Percentiles rank a stretch among this genome's conserved stretches.
Conservation (phyloP, 2,888 invertebrate species). For the Cyclophora punctaria region DNA sequence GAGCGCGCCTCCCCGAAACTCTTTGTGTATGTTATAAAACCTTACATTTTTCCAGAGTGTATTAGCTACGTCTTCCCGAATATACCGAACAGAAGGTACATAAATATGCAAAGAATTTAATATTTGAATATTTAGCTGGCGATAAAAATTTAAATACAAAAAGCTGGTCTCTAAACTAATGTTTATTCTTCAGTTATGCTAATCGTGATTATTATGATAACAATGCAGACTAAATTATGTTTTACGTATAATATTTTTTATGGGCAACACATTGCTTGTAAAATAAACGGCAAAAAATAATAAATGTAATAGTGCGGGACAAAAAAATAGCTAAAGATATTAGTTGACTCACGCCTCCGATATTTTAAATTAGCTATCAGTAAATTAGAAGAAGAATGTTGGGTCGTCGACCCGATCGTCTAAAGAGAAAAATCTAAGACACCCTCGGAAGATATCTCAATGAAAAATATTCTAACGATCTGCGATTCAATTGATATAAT, state of each 20-base stretch:
- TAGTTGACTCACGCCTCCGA: slow-evolving; percentile 32
- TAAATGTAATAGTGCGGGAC: slow-evolving; percentile 5
- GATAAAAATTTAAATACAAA: no score
- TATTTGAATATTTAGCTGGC: no score
- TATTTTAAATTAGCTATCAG: slow-evolving; percentile 42
- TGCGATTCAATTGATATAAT: slow-evolving; percentile 39
- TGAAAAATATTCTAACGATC: slow-evolving; percentile 36
- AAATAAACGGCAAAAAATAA: slow-evolving; percentile 23
- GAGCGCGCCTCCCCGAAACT: slow-evolving; percentile 40
- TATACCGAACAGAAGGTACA: no score
- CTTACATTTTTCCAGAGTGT: no score
- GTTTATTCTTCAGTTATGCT: slow-evolving; percentile 18
- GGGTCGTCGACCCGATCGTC: slow-evolving; percentile 45
- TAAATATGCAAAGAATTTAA: no score
- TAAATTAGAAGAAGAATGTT: slow-evolving; percentile 51
- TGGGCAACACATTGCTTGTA: slow-evolving; percentile 21
- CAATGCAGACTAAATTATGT: slow-evolving; percentile 23
- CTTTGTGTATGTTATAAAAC: slow-evolving; percentile 26
- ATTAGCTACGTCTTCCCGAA: no score
- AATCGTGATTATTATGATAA: slow-evolving; percentile 25
- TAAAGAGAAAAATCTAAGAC: slow-evolving; percentile 35
- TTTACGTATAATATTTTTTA: slow-evolving; percentile 18
- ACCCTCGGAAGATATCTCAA: slow-evolving; percentile 42
- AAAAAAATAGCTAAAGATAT: slow-evolving; percentile 20
- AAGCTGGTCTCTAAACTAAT: slow-evolving; percentile 10